phyloP scores from a whole-genome alignment of 2,797 vertebrate genomes.

The Accipiter badius region DNA sequence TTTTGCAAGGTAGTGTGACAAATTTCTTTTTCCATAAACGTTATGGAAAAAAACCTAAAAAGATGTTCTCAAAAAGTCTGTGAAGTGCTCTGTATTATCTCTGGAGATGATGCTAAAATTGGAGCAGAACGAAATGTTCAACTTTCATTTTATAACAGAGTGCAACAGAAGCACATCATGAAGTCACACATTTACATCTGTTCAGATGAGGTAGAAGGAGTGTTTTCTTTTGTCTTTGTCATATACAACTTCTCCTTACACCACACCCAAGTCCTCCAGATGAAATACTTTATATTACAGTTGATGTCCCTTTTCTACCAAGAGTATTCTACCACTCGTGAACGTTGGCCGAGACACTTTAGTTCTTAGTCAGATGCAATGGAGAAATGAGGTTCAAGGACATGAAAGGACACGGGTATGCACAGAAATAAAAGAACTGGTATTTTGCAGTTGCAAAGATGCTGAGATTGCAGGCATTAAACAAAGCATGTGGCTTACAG shows the following conservation, averaged over 20 bases:
- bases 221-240: background rate
- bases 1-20: constrained; percentile 30
- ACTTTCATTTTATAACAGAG: background rate
- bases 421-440: background rate
- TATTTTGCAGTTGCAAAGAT: background rate
- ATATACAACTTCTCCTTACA: background rate
- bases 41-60: background rate
- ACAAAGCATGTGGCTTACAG: background rate
- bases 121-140: background rate
- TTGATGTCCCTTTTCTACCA: background rate
- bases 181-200: background rate
- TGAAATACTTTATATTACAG: background rate
- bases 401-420: background rate
- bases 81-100: background rate
- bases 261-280: background rate
- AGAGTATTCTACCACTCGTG: background rate
- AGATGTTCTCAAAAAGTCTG: background rate
- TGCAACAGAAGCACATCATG: background rate
- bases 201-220: background rate
- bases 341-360: background rate
- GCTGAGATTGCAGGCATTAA: background rate
- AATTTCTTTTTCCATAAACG: constrained; percentile 34
- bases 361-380: background rate
- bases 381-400: background rate
- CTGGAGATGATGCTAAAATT: constrained; percentile 1